Percentiles rank a stretch among this genome's conserved stretches.
Conservation (phyloP, 2,888 invertebrate species). For the Eristalinus aeneus region DNA sequence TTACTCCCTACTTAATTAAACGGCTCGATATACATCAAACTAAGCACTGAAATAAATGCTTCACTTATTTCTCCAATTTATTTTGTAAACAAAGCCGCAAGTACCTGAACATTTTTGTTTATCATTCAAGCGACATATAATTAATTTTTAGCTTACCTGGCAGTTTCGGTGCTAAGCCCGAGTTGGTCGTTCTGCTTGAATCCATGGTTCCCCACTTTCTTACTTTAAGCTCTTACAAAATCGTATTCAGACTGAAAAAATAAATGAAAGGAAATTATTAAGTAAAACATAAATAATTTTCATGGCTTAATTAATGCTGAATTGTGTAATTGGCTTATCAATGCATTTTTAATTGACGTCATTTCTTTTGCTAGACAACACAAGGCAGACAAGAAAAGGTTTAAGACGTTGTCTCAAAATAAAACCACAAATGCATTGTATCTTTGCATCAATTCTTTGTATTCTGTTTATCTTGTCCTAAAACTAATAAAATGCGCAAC, state of each 20-base stretch:
- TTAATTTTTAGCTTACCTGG: conserved; percentile 60
- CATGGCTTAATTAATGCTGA: neutral
- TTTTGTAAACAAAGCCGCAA: neutral
- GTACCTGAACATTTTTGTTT: neutral
- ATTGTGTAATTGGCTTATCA: conserved; percentile 15
- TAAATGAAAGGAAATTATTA: conserved; percentile 31
- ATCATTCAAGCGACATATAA: conserved; percentile 1
- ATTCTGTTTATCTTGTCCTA: neutral
- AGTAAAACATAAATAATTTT: neutral
- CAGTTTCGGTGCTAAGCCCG: conserved; percentile 56
- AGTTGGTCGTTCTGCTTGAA: conserved; percentile 48
- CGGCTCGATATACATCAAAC: neutral
- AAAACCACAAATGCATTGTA: neutral
- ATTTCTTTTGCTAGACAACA: conserved; percentile 46
- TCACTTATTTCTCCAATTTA: neutral
- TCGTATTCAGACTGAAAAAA: conserved; percentile 44
- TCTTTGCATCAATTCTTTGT: neutral
- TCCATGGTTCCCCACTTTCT: conserved; percentile 42
- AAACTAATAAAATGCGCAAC: conserved; percentile 14
- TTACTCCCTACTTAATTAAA: neutral
- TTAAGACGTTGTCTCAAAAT: neutral
- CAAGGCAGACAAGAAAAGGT: neutral
- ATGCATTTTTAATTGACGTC: conserved; percentile 58
- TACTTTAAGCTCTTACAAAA: conserved; percentile 18
- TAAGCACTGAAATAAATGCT: neutral